Percentiles rank a stretch among this genome's conserved stretches.
phyloP scores from a whole-genome alignment of 2,113 vertebrate species.

The Corythaixoides concolor region DNA sequence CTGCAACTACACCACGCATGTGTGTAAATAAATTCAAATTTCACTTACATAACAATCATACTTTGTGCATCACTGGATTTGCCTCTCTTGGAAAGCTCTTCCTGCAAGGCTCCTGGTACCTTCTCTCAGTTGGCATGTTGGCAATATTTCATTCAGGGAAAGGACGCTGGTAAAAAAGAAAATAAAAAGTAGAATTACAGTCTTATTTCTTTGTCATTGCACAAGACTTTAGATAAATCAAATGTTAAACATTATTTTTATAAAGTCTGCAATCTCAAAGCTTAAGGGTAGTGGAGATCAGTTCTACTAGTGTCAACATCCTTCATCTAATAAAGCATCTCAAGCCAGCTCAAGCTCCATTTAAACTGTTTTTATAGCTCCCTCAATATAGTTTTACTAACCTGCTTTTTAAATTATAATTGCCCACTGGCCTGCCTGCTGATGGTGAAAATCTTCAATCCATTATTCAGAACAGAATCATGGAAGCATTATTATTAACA shows the following conservation, averaged over 20 bases:
- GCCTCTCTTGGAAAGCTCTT: background rate
- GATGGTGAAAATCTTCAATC: background rate
- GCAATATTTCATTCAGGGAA: background rate
- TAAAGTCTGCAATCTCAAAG: background rate
- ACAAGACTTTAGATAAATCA: background rate
- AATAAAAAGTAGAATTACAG: background rate
- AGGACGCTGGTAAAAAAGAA: background rate
- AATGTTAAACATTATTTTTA: background rate
- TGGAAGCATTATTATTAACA: conserved; percentile 5
- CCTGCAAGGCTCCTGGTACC: background rate
- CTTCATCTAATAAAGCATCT: background rate
- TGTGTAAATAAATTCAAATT: background rate
- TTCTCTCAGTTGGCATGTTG: background rate
- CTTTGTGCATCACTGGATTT: background rate
- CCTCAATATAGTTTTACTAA: background rate
- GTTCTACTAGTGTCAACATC: background rate
- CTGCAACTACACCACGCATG: fast-evolving
- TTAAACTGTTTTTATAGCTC: background rate
- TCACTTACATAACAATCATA: background rate
- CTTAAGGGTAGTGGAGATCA: background rate
- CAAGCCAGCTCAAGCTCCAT: background rate
- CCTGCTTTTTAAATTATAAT: background rate
- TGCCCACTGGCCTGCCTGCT: background rate
- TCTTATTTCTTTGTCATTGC: background rate
- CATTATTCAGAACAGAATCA: conserved; percentile 1